A percentile compares a stretch with the other conserved stretches of the same genome.
Conservation (phyloP, 1,140 invertebrate genomes). For the Marisa cornuarietis region DNA sequence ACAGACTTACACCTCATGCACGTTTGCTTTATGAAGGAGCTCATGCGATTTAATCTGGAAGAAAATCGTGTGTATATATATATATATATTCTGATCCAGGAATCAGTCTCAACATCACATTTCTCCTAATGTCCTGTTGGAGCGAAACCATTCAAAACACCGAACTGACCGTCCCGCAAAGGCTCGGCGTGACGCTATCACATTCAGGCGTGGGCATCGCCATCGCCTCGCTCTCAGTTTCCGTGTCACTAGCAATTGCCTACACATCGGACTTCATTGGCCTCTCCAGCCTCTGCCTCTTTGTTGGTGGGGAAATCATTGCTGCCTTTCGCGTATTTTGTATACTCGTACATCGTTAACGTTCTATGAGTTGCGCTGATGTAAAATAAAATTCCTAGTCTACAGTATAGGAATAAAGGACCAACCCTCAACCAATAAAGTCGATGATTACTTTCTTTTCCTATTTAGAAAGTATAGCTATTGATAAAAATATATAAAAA, state of each 20-base stretch:
- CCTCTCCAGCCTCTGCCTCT: constrained; percentile 95
- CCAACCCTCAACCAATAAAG: neutral
- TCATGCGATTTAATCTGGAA: no score
- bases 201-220: constrained; percentile 96
- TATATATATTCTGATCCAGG: constrained; percentile 72
- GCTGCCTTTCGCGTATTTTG: no score
- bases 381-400: no score
- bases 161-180: constrained; percentile 75
- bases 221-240: constrained; percentile 95
- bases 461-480: neutral
- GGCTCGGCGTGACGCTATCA: constrained; percentile 86
- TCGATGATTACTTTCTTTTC: neutral
- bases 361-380: no score
- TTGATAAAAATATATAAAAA: no score
- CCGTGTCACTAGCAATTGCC: constrained; percentile 93
- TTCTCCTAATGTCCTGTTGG: constrained; percentile 94
- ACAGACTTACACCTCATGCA: no score
- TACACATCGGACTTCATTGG: constrained; percentile 92
- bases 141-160: constrained; percentile 78
- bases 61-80: no score
- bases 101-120: constrained; percentile 94
- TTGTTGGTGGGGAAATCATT: constrained; percentile 76
- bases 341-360: no score
- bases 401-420: no score
- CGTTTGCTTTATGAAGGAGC: no score